phyloP scores from a whole-genome alignment of 2,888 invertebrate genomes.

The Auanema sp. region DNA sequence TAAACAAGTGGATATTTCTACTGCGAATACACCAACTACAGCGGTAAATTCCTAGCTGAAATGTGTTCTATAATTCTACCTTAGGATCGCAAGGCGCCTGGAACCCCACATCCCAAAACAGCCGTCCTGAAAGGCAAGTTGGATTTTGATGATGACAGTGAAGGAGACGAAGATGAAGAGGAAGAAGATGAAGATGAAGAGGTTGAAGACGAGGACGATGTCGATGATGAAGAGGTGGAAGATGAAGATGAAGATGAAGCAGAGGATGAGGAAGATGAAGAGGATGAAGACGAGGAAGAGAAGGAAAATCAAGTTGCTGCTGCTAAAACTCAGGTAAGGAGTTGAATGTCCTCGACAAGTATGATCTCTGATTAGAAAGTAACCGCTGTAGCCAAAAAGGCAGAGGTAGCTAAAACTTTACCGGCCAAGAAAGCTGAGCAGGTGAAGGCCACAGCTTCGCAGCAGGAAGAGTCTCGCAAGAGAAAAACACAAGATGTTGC shows the following conservation, averaged over 20 bases:
- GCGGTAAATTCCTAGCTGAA: conserved; percentile 17
- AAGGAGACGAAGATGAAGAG: conserved; percentile 35
- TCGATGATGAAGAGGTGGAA: conserved; percentile 33
- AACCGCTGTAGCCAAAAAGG: too few species aligned
- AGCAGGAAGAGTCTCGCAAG: conserved; percentile 21
- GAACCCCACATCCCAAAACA: conserved; percentile 45
- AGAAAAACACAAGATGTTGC: conserved; percentile 32
- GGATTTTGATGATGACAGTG: conserved; percentile 35
- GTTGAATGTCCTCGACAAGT: too few species aligned
- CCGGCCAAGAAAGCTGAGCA: neutral
- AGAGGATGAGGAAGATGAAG: conserved; percentile 15
- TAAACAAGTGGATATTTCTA: conserved; percentile 40
- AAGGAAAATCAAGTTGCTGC: conserved; percentile 9
- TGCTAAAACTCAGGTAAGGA: conserved; percentile 3
- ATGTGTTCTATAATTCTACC: conserved; percentile 1
- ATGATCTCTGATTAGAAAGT: too few species aligned
- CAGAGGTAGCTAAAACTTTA: neutral
- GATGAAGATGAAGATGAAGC: conserved; percentile 23
- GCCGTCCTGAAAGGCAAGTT: conserved; percentile 23
- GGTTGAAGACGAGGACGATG: conserved; percentile 38
- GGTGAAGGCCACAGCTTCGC: conserved; percentile 1
- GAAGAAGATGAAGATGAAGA: conserved; percentile 25
- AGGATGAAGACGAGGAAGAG: conserved; percentile 27
- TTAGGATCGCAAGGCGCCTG: conserved; percentile 39
- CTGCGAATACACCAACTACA: conserved; percentile 39